These are phyloP conservation scores for Thumatha senex DNA, from an alignment of 2,888 invertebrate species.

Conservation along the genomic window DNA sequence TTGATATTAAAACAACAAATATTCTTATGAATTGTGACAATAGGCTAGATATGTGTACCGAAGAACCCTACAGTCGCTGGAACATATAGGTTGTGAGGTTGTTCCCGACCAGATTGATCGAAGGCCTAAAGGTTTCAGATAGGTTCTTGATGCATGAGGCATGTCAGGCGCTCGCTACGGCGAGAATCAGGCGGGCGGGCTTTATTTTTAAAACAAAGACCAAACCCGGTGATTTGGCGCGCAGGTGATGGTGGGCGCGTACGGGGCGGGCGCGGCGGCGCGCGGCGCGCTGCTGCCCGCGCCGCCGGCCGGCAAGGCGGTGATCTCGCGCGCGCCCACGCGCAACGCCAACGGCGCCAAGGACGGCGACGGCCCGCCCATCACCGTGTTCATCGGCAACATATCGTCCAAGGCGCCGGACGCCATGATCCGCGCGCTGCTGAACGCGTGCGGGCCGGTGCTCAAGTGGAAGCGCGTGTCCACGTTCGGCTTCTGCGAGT, in stretches of 20 bases:
- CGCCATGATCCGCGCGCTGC: slow-evolving; percentile 95
- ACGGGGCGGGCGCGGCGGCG: slow-evolving; percentile 49
- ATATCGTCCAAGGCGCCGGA: slow-evolving; percentile 97
- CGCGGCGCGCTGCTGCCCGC: slow-evolving; percentile 35
- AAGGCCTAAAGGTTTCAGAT: too few relatives aligned
- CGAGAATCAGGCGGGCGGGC: too few relatives aligned
- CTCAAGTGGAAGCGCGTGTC: slow-evolving; percentile 98
- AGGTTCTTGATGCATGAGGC: too few relatives aligned
- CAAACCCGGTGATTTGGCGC: too few relatives aligned
- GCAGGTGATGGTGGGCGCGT: slow-evolving; percentile 77
- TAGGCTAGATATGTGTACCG: too few relatives aligned
- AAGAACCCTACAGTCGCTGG: too few relatives aligned
- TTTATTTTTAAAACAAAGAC: too few relatives aligned
- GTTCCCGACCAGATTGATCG: too few relatives aligned
- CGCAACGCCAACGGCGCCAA: slow-evolving; percentile 66
- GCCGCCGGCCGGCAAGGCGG: slow-evolving; percentile 43
- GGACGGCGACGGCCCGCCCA: slow-evolving; percentile 90
- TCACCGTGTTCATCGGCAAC: slow-evolving; percentile 97
- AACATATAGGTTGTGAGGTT: too few relatives aligned
- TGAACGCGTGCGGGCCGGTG: slow-evolving; percentile 97
- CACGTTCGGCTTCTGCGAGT: slow-evolving; percentile 99
- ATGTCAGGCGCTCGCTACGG: too few relatives aligned
- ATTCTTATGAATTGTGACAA: too few relatives aligned
- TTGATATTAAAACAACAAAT: too few relatives aligned
- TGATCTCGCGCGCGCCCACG: slow-evolving; percentile 62